Evolutionary conservation across 2,113 vertebrate genomes (phyloP), one percentile per base, ranked within the genome.

Genomic region (Lophius piscatorius): DNA sequence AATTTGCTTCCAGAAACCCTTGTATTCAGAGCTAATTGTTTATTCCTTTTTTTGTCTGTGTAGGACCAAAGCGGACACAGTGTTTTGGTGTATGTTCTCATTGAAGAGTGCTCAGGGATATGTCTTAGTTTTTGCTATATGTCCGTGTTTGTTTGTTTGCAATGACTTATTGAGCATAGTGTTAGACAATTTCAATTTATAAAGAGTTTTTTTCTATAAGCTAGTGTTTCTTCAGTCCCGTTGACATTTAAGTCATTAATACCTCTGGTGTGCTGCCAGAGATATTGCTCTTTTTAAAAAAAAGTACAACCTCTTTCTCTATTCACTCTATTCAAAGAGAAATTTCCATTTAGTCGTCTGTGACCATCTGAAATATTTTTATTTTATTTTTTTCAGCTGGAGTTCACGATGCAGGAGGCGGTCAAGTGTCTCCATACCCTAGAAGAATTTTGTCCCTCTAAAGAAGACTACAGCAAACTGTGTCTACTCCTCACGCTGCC

Each of bases 381-480:
- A 28, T 28, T 28, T 28, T 28, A 28, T 57, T 13, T 51, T 33
- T 49, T 40, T 12, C 51, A 99, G 97, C 67, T 98, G 91, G 96
- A 99, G 65, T 94, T 96, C 38, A 97, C 95, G 31, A 98, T 99
- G 97, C 93, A 98, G 45, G 97, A 98, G 72, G 97, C 97, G 1
- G 97, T 99, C 16, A 96, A 96, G 66, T 98, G 94, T 85, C 93
- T 99, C 18, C 96, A 98, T 1, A 89, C 93, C 0, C 76, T 99
- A 47, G 97, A 99, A 82, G 95, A 98, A 34, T 97, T 95, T 36
- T 98, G 97, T 51, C 92, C 96, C 18, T 94, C 93, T 10, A 98
- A 98, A 90, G 97, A 99, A 1, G 96, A 98, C 81, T 99, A 99
- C 63, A 99, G 97, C 55, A 96, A 98, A 54, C 91, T 99, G 38